Evolutionary conservation across 2,797 vertebrate species (phyloP).

Genomic region (Craterocephalus amniculus): DNA sequence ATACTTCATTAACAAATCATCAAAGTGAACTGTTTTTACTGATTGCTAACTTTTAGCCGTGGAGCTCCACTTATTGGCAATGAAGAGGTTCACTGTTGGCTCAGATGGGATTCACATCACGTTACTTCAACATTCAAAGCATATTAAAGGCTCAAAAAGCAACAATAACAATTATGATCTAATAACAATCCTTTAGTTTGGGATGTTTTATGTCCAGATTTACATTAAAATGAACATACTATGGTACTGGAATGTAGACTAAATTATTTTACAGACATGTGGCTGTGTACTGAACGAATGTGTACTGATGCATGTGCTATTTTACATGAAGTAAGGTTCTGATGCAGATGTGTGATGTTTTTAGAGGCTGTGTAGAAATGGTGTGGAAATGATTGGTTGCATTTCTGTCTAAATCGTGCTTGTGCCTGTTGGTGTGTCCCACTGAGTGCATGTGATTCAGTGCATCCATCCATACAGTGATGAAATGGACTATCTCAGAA

Average conservation of each 20-base stretch:
- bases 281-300: background rate
- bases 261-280: background rate
- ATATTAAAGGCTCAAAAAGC: background rate
- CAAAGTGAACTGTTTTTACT: constrained; percentile 5
- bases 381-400: constrained; percentile 20
- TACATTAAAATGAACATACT: background rate
- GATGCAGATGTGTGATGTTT: constrained; percentile 8
- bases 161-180: constrained; percentile 4
- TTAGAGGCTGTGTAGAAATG: background rate
- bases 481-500: too few species aligned
- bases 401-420: constrained; percentile 12
- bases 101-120: background rate
- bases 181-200: too few species aligned
- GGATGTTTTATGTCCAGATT: background rate
- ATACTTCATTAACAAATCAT: constrained; percentile 4
- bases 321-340: background rate
- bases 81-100: background rate
- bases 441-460: background rate
- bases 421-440: background rate
- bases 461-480: constrained; percentile 2
- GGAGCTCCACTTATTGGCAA: background rate
- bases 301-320: background rate
- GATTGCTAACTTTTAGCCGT: background rate
- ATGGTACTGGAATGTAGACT: background rate
- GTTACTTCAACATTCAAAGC: constrained; percentile 1